Conservation (phyloP, 1,140 invertebrate species). For the Leptinotarsa texana region DNA sequence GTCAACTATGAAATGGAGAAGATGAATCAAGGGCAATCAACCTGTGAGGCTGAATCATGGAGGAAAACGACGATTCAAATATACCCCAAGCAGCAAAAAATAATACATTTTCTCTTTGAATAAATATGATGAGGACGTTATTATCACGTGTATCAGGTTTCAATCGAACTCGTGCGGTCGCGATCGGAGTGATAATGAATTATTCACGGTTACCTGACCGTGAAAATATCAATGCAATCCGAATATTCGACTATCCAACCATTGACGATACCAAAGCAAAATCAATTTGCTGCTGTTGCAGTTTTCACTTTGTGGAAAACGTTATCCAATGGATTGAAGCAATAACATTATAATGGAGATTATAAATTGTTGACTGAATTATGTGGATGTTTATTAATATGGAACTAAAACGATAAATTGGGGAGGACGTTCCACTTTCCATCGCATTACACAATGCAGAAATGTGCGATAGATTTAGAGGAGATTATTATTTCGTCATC, state of each 20-base stretch:
- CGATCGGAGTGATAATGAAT: constrained; percentile 7
- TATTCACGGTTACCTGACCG: constrained; percentile 11
- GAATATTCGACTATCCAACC: constrained; percentile 15
- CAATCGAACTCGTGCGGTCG: no score
- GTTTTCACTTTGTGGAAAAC: background rate
- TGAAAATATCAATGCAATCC: constrained; percentile 2
- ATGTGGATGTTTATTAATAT: background rate
- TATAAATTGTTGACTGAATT: background rate
- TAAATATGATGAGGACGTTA: no score
- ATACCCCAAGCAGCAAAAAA: no score
- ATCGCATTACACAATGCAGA: background rate
- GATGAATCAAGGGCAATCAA: no score
- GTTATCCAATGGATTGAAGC: background rate
- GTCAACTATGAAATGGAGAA: no score
- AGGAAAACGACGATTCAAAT: no score
- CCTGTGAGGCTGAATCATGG: no score
- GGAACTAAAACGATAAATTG: background rate
- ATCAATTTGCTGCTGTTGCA: constrained; percentile 18
- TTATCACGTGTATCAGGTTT: background rate
- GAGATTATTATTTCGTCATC: no score
- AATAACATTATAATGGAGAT: background rate
- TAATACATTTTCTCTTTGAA: no score
- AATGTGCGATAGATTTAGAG: background rate
- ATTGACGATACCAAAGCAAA: constrained; percentile 5
- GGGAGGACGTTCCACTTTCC: background rate